Evolutionary conservation across 2,113 vertebrate species (phyloP).

Genomic region (Stegastes partitus): DNA sequence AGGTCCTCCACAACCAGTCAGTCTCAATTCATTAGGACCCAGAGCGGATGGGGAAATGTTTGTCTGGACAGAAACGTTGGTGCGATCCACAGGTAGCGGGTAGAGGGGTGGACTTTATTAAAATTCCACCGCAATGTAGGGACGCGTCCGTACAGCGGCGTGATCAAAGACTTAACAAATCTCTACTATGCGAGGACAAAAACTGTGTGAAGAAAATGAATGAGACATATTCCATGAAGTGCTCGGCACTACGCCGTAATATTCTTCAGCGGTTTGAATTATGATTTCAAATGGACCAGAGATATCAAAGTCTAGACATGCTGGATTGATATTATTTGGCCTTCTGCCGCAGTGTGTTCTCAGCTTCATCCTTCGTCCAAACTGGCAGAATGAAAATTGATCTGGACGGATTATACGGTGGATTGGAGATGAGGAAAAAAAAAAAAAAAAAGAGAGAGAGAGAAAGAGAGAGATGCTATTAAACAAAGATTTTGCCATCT

Average conservation of each 20-base stretch:
- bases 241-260: slow-evolving; percentile 22
- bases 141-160: slow-evolving; percentile 18
- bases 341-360: slow-evolving; percentile 50
- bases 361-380: slow-evolving; percentile 52
- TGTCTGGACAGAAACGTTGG: slow-evolving; percentile 23
- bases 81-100: slow-evolving; percentile 35
- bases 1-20: slow-evolving; percentile 47
- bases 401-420: slow-evolving; percentile 45
- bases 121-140: slow-evolving; percentile 29
- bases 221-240: slow-evolving; percentile 51
- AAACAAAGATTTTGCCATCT: slow-evolving; percentile 32
- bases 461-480: slow-evolving; percentile 25
- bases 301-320: slow-evolving; percentile 65
- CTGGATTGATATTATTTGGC: slow-evolving; percentile 70
- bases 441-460: slow-evolving; percentile 14
- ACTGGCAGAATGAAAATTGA: slow-evolving; percentile 58
- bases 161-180: slow-evolving; percentile 68
- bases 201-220: slow-evolving; percentile 51
- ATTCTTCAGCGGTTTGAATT: slow-evolving; percentile 53
- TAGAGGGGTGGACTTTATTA: slow-evolving; percentile 32
- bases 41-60: slow-evolving; percentile 43
- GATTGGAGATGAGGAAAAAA: slow-evolving; percentile 27
- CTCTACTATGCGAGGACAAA: slow-evolving; percentile 48
- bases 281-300: slow-evolving; percentile 60
- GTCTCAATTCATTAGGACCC: slow-evolving; percentile 63